Evolutionary conservation across 2,797 vertebrate genomes (phyloP).

Genomic region (Oophaga sylvatica): DNA sequence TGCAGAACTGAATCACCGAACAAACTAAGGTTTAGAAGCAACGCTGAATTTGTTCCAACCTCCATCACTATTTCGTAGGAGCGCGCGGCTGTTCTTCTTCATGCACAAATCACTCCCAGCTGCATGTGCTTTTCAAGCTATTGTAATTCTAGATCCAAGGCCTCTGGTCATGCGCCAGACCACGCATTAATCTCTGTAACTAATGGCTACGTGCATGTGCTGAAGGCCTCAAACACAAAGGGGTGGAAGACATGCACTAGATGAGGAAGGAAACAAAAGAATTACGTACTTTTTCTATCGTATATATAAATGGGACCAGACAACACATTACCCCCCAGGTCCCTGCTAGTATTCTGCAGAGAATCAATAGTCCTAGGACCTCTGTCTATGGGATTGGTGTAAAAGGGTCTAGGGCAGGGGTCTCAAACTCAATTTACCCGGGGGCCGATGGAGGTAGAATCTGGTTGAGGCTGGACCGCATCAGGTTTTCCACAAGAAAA

Average conservation of each 20-base stretch:
- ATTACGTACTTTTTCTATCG: no score
- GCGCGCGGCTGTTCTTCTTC: neutral
- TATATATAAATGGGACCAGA: neutral
- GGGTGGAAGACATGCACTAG: neutral
- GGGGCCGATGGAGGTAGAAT: no score
- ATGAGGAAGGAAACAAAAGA: neutral
- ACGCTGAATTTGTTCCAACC: neutral
- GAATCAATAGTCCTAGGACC: neutral
- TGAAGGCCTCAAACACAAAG: slow-evolving; percentile 2
- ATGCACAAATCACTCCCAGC: slow-evolving; percentile 27
- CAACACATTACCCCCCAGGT: neutral
- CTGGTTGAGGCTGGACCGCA: no score
- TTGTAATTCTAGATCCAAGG: slow-evolving; percentile 43
- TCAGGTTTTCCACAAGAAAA: no score
- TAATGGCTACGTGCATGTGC: slow-evolving; percentile 20
- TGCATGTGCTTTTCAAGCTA: neutral
- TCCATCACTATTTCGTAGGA: neutral
- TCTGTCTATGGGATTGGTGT: neutral
- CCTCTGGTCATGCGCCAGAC: slow-evolving; percentile 18
- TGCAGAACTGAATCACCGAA: neutral
- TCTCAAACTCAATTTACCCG: no score
- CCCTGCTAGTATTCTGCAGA: neutral
- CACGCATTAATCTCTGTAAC: slow-evolving; percentile 13
- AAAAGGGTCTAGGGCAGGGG: no score
- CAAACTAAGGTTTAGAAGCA: neutral